Conservation (phyloP, 2,113 vertebrate genomes). For the Hippocampus guttulatus region DNA sequence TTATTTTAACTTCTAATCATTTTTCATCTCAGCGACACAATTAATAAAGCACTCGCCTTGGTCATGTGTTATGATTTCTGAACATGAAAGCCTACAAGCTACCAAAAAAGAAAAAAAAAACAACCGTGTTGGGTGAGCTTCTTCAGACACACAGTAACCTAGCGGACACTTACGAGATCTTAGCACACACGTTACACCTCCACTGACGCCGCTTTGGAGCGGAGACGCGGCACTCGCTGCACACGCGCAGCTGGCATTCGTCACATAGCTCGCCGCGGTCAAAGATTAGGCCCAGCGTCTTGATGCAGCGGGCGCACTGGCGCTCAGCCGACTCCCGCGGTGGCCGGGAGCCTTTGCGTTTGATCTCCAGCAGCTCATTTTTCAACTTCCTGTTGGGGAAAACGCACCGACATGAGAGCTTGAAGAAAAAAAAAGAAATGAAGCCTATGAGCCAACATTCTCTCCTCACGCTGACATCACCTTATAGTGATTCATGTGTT, state of each 20-base stretch:
- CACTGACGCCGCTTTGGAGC: slow-evolving; percentile 65
- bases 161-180: slow-evolving; percentile 82
- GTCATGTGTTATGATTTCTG: too few species aligned
- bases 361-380: slow-evolving; percentile 90
- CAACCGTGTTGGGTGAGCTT: too few species aligned
- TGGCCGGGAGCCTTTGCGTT: slow-evolving; percentile 73
- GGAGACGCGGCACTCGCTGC: slow-evolving; percentile 73
- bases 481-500: too few species aligned
- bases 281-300: slow-evolving; percentile 84
- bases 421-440: neutral
- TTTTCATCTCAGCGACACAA: too few species aligned
- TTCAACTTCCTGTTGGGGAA: slow-evolving; percentile 80
- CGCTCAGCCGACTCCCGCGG: slow-evolving; percentile 74
- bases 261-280: slow-evolving; percentile 83
- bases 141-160: neutral
- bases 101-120: too few species aligned
- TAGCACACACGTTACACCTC: slow-evolving; percentile 86
- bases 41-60: too few species aligned
- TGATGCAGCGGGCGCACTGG: slow-evolving; percentile 83
- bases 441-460: neutral
- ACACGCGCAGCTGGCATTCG: slow-evolving; percentile 79
- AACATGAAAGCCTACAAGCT: too few species aligned
- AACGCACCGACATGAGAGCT: neutral
- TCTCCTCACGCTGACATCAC: neutral
- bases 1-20: too few species aligned